A percentile compares a stretch with the other conserved stretches of the same genome.
Evolutionary conservation across 2,113 vertebrate genomes (phyloP).

Genomic region (Lamprologus speciosus): DNA sequence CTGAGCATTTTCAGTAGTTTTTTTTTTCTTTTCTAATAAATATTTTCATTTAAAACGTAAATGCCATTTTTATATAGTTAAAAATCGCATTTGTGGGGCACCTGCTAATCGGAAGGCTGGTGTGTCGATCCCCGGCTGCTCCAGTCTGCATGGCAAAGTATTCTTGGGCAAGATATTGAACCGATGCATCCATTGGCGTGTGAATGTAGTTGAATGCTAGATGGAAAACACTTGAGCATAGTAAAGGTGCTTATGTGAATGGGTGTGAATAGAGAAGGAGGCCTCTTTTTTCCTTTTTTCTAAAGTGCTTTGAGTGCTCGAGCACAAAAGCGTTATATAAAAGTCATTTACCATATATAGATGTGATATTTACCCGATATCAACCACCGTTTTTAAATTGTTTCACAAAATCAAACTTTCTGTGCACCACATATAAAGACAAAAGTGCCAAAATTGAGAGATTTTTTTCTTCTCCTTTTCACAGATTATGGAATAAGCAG

Average conservation of each 20-base stretch:
- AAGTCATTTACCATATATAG: not conserved
- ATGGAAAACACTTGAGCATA: not conserved
- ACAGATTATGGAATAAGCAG: not conserved
- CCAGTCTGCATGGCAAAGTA: not conserved
- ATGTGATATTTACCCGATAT: not conserved
- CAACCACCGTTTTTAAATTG: not conserved
- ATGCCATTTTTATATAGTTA: not conserved
- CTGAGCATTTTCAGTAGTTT: not conserved
- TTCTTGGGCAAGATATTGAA: not conserved
- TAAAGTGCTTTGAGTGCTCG: not conserved
- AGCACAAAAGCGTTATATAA: not conserved
- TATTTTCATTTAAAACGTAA: not conserved
- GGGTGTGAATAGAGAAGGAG: not conserved
- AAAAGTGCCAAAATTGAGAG: not conserved
- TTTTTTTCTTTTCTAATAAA: not conserved
- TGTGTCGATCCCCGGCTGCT: not conserved
- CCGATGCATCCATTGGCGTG: not conserved
- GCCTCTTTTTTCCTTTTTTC: not conserved
- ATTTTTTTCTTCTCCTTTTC: not conserved
- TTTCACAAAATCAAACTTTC: not conserved
- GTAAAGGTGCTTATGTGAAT: not conserved
- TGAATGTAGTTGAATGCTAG: not conserved
- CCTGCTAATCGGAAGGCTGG: fast-evolving
- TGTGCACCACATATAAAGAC: not conserved
- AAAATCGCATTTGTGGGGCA: not conserved